phyloP scores from a whole-genome alignment of 2,888 invertebrate genomes.

The Noctua pronuba region DNA sequence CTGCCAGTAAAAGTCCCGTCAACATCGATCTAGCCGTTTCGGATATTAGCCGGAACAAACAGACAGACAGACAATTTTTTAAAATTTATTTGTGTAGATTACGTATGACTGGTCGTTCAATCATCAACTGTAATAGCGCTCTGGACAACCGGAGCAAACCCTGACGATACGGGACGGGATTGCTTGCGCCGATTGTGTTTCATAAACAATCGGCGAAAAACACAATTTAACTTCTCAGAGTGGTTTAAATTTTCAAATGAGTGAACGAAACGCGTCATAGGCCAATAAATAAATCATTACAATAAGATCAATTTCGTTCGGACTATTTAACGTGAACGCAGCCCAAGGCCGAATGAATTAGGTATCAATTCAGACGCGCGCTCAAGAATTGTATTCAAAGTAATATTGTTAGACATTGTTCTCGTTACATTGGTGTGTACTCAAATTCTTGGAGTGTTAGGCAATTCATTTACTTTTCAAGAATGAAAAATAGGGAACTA shows the following conservation, averaged over 20 bases:
- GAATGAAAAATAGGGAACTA: neutral
- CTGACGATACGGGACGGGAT: neutral
- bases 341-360: constrained; percentile 79
- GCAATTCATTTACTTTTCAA: neutral
- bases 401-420: constrained; percentile 19
- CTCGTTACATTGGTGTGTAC: neutral
- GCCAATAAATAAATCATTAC: constrained; percentile 64
- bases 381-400: constrained; percentile 42
- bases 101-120: neutral
- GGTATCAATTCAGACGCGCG: constrained; percentile 67
- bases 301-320: constrained; percentile 60
- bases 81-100: no score
- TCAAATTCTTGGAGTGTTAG: neutral
- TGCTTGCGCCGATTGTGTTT: neutral
- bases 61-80: neutral
- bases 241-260: constrained; percentile 1
- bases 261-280: constrained; percentile 36
- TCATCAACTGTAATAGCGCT: neutral
- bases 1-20: no score
- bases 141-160: neutral
- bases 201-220: neutral
- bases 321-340: constrained; percentile 63
- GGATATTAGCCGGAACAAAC: neutral
- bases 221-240: neutral
- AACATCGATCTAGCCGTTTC: neutral